Evolutionary conservation across 2,888 invertebrate species (phyloP).

Genomic region (Clivina fossor): DNA sequence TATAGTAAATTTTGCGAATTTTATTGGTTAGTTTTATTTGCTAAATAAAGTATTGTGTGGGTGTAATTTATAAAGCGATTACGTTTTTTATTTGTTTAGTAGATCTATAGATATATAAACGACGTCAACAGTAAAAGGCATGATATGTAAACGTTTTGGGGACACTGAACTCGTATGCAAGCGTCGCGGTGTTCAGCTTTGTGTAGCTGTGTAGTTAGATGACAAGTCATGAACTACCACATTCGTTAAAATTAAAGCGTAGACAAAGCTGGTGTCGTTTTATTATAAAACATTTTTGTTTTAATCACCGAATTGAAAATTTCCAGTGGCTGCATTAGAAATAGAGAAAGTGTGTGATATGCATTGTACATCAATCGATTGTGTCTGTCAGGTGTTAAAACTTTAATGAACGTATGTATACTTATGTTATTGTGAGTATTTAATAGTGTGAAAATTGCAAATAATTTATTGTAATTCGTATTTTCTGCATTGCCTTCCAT

Average conservation of each 20-base stretch:
- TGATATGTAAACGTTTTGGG: conserved; percentile 27
- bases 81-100: conserved; percentile 24
- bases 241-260: conserved; percentile 19
- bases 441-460: conserved; percentile 7
- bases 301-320: conserved; percentile 15
- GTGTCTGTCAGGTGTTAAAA: conserved; percentile 32
- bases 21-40: no score
- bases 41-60: no score
- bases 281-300: conserved; percentile 9
- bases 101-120: conserved; percentile 29
- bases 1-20: no score
- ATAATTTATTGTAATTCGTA: conserved; percentile 1
- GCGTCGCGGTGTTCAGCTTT: conserved; percentile 28
- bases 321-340: conserved; percentile 2
- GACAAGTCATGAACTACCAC: conserved; percentile 23
- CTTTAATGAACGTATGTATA: conserved; percentile 32
- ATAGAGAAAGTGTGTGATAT: conserved; percentile 27
- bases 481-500: neutral
- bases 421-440: conserved; percentile 19
- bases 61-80: no score
- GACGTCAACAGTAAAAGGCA: conserved; percentile 16
- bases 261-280: conserved; percentile 9
- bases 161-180: conserved; percentile 26
- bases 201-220: conserved; percentile 14
- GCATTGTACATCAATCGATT: conserved; percentile 33